Base-by-base conservation (phyloP, 1,140 invertebrate species). In the Aphelenchoides besseyi region DNA sequence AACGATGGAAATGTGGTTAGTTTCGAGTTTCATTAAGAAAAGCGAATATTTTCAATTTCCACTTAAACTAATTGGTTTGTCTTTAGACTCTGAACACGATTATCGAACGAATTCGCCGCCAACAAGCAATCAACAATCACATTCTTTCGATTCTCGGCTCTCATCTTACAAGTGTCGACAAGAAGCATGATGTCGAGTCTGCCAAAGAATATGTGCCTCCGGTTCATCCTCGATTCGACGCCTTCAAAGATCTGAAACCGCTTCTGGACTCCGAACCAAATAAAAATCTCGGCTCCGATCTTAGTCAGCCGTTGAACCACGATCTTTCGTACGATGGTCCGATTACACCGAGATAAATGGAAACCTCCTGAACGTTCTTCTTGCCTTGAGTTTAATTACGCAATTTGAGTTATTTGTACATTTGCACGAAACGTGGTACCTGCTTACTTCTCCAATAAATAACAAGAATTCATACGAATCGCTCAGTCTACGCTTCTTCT, bases 111-210 rank as follows among this genome's bases (percentile, higher is more conserved):
- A 96, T 98, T 78, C 89, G 95, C 63, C 89, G 95, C 68, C 97
- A 98, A 86, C 95, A 98, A 88, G 94, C 98, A 70, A 87, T 98
- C 52, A 98, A 98, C 87, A 96, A 93, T 57, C 95, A 98, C 87
- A 97, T 98, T 71, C 98, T 98, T 87, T 92, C 94, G 23, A 92
- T 95, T 52, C 88, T 99, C 32, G 94, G 95, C 86, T 35, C 36
- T 1, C 63, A 66, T 35, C 30, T 66, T 26, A 29, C 16, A n/a
- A 37, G 12, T 1, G 63, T 66, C 12, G 63, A 66, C 32, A 29
- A 29, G 1, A 18, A 53, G 30, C 12, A 66, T 3, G 63, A 1
- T 12, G 26, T 1, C 28, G 12, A 66, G n/a, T n/a, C 63, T 12
- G 16, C 9, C 2, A 16, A 35, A 18, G 32, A 66, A 35, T 66